Evolutionary conservation across 2,797 vertebrate species (phyloP).

Genomic region (Tinamus major): DNA sequence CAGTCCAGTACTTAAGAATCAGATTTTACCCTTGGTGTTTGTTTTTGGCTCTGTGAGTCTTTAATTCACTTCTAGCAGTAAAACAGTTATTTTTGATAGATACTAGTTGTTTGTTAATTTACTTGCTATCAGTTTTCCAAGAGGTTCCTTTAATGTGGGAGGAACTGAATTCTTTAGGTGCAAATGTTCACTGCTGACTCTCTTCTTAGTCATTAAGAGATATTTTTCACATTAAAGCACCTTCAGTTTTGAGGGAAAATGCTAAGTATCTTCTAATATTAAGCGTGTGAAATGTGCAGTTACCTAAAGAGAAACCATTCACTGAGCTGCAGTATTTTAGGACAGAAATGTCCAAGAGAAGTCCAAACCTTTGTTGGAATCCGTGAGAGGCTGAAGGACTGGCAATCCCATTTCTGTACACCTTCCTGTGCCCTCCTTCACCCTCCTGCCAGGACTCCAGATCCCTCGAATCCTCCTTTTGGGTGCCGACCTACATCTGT

Average conservation of each 20-base stretch:
- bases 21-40: slow-evolving; percentile 5
- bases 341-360: background rate
- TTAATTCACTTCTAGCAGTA: slow-evolving; percentile 14
- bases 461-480: background rate
- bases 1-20: background rate
- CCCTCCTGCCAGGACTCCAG: background rate
- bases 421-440: background rate
- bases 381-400: background rate
- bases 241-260: slow-evolving; percentile 52
- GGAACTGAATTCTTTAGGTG: slow-evolving; percentile 53
- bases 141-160: slow-evolving; percentile 48
- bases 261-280: slow-evolving; percentile 4
- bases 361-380: background rate
- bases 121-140: slow-evolving; percentile 49
- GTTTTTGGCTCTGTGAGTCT: background rate
- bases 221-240: slow-evolving; percentile 25
- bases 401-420: background rate
- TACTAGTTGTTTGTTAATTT: slow-evolving; percentile 55
- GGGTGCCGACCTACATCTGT: background rate
- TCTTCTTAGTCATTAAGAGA: slow-evolving; percentile 41
- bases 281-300: background rate
- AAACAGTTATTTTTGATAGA: slow-evolving; percentile 47
- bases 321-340: background rate
- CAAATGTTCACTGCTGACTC: slow-evolving; percentile 30
- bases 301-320: background rate